These are phyloP conservation scores for Eubasilissa regina DNA, from an alignment of 1,140 invertebrate genomes.

Conservation along the genomic window DNA sequence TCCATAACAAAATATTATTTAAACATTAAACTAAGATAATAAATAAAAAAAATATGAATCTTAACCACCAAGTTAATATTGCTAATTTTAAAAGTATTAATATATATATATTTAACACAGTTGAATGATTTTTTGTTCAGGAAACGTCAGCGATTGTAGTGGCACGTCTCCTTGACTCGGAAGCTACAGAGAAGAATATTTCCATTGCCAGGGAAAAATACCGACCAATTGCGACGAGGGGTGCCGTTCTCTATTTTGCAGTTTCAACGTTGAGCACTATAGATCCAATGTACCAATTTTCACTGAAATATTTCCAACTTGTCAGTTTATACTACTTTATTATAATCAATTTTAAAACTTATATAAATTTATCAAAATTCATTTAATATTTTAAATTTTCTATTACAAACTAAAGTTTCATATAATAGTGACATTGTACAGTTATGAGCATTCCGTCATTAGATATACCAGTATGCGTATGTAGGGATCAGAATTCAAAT, in stretches of 20 bases:
- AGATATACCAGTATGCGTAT: not conserved
- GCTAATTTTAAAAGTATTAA: no score
- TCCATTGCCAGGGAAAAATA: slow-evolving; percentile 88
- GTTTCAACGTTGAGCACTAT: slow-evolving; percentile 90
- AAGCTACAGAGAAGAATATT: slow-evolving; percentile 87
- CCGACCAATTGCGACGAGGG: slow-evolving; percentile 85
- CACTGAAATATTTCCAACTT: slow-evolving; percentile 89
- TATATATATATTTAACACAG: not conserved
- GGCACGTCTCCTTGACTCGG: slow-evolving; percentile 84
- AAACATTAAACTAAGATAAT: no score
- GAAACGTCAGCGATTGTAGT: slow-evolving; percentile 88
- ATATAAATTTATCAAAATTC: no score
- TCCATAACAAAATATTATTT: no score
- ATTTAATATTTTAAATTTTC: no score
- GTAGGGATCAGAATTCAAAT: no score
- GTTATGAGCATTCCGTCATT: no score
- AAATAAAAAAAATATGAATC: no score
- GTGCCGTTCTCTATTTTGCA: slow-evolving; percentile 93
- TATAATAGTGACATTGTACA: no score
- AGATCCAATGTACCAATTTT: slow-evolving; percentile 97
- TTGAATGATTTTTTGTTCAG: slow-evolving; percentile 62
- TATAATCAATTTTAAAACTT: no score
- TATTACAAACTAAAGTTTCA: no score
- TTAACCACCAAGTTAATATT: no score
- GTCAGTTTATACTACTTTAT: slow-evolving; percentile 65